Evolutionary conservation across 2,797 vertebrate species (phyloP).

Genomic region (Carapus acus): DNA sequence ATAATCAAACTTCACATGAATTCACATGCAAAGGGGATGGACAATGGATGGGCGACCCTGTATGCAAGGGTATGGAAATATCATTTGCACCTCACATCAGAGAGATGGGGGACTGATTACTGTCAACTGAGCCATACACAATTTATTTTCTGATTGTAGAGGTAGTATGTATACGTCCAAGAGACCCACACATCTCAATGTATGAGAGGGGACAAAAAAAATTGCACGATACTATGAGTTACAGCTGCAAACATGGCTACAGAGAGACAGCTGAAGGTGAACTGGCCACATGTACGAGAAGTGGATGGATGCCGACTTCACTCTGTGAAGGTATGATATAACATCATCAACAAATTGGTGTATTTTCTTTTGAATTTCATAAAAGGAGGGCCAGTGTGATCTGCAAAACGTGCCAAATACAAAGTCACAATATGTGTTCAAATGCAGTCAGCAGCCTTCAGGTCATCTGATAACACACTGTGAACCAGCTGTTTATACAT

Average conservation of each 20-base stretch:
- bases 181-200: too few relatives aligned
- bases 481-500: too few relatives aligned
- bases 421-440: too few relatives aligned
- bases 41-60: slow-evolving; percentile 3
- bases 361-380: too few relatives aligned
- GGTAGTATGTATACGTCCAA: slow-evolving; percentile 21
- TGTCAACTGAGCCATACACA: not conserved
- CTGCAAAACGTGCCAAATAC: too few relatives aligned
- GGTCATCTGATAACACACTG: too few relatives aligned
- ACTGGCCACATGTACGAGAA: slow-evolving; percentile 29
- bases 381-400: too few relatives aligned
- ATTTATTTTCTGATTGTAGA: slow-evolving; percentile 40
- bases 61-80: slow-evolving; percentile 50
- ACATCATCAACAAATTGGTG: too few relatives aligned
- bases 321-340: slow-evolving; percentile 42
- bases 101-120: not conserved
- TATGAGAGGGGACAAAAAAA: accelerated
- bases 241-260: accelerated
- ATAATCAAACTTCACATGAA: accelerated
- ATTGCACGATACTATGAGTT: accelerated
- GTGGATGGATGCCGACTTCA: slow-evolving; percentile 52
- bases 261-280: accelerated
- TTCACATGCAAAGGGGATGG: slow-evolving; percentile 15
- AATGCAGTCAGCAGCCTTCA: too few relatives aligned
- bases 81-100: not conserved